phyloP scores from a whole-genome alignment of 2,113 vertebrate genomes.

The Thalassoma bifasciatum region DNA sequence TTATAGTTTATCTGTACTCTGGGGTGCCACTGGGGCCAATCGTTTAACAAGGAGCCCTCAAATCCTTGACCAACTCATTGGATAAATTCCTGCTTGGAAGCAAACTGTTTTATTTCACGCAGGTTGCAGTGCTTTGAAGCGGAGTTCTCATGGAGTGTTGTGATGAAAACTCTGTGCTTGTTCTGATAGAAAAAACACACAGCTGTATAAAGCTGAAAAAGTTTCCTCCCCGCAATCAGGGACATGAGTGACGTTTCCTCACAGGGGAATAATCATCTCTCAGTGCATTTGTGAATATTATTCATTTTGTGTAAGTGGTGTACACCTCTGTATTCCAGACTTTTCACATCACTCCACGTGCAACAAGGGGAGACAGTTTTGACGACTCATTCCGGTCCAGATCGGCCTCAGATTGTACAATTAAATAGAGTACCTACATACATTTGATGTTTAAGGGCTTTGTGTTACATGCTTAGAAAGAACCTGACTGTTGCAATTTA shows the following conservation, averaged over 20 bases:
- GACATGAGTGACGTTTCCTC: conserved; percentile 67
- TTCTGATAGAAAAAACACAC: conserved; percentile 23
- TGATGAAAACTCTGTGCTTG: conserved; percentile 5
- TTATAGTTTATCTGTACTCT: too few species aligned
- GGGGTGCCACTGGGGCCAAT: too few species aligned
- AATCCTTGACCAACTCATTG: too few species aligned
- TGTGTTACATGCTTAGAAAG: conserved; percentile 41
- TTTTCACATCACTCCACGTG: conserved; percentile 33
- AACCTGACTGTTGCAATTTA: conserved; percentile 28
- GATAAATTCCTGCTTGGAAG: neutral
- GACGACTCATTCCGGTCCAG: conserved; percentile 43
- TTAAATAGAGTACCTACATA: conserved; percentile 59
- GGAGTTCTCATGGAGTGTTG: neutral
- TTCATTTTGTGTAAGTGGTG: conserved; percentile 42
- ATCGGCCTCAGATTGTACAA: conserved; percentile 40
- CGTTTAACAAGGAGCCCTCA: too few species aligned
- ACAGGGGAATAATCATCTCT: conserved; percentile 70
- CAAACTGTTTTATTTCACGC: neutral
- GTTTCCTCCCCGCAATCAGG: conserved; percentile 54
- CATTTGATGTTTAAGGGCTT: conserved; percentile 59
- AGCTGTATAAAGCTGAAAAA: conserved; percentile 33
- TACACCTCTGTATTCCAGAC: conserved; percentile 46
- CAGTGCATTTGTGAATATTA: conserved; percentile 52
- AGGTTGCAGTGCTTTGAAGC: neutral
- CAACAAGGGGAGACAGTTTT: conserved; percentile 63